Evolutionary conservation across 1,140 invertebrate species (phyloP), one percentile per base, ranked within the genome.

Genomic region (Drosophila sproati): DNA sequence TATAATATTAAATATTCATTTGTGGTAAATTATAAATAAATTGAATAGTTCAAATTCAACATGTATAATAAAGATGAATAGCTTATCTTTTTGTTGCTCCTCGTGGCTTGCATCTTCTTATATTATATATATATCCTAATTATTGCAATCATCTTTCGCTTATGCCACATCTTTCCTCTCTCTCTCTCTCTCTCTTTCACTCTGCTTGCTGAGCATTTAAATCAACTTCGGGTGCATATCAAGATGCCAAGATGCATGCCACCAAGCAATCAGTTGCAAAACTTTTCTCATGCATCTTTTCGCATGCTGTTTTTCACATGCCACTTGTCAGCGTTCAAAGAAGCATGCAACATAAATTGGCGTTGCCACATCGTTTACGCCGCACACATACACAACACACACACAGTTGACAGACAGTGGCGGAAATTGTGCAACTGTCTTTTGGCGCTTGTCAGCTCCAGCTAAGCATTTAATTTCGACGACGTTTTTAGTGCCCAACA

Each of bases 391-490:
- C 54, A 39, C 20, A 57, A 63, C 32, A 52, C 52, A 67, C 60
- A 78, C 59, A 41, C 57, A 61, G 54, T 48, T 87, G 82, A 73
- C 78, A 71, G 70, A 43, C 54, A 59, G 54, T 35, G 39, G 60
- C 61, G 56, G 74, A 88, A 76, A 82, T 87, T 87, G 82, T 88
- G 83, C 80, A 87, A 88, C 83, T 87, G 83, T 86, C 83, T 77
- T 88, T 3, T 72, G 82, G 68, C 72, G 75, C 83, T 82, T 78
- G 75, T 82, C 80, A 77, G 70, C 73, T 52, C n/a, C 77, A 83
- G 78, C 73, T 73, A 79, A 87, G 76, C 83, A 80, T 87, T 88
- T 88, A 83, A 88, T 80, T 87, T 88, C 71, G 82, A 78, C 85
- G 82, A 88, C 82, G 83, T 88, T 87, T 87, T 87, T 80, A 88